Conservation (phyloP, 2,113 vertebrate genomes). For the Cinclus cinclus region DNA sequence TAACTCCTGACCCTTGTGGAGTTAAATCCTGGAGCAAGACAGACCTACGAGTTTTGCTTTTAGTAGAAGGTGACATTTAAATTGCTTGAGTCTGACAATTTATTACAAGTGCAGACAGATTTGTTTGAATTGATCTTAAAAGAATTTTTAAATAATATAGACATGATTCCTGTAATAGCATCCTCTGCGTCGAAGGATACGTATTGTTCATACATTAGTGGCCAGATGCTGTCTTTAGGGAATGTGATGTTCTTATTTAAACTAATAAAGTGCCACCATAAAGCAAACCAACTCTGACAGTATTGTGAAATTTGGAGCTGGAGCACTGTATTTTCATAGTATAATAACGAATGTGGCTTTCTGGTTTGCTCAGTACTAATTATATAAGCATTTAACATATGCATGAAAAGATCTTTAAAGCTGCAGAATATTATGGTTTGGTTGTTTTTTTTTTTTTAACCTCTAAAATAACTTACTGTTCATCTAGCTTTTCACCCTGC, state of each 20-base stretch:
- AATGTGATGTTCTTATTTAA: slow-evolving; percentile 58
- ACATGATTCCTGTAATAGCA: background rate
- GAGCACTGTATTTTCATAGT: slow-evolving; percentile 79
- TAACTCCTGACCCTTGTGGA: slow-evolving; percentile 37
- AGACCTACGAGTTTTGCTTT: slow-evolving; percentile 15
- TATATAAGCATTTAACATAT: slow-evolving; percentile 79
- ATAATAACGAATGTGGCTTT: slow-evolving; percentile 75
- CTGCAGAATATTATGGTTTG: slow-evolving; percentile 56
- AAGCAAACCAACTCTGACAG: slow-evolving; percentile 42
- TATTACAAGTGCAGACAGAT: slow-evolving; percentile 43
- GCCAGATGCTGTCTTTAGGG: slow-evolving; percentile 81
- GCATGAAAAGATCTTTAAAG: slow-evolving; percentile 74
- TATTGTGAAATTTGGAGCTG: slow-evolving; percentile 70
- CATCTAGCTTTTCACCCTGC: slow-evolving; percentile 47
- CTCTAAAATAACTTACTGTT: slow-evolving; percentile 71
- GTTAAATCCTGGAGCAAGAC: slow-evolving; percentile 68
- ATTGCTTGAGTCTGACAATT: background rate
- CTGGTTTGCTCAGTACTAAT: slow-evolving; percentile 80
- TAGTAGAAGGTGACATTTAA: slow-evolving; percentile 50
- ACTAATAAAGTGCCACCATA: slow-evolving; percentile 51
- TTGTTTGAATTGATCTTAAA: slow-evolving; percentile 37
- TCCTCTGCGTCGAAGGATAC: background rate
- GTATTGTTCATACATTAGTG: slow-evolving; percentile 13
- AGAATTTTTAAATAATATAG: background rate
- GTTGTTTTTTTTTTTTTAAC: background rate